phyloP scores from a whole-genome alignment of 2,113 vertebrate species.

The Sterrhoptilus dennistouni region DNA sequence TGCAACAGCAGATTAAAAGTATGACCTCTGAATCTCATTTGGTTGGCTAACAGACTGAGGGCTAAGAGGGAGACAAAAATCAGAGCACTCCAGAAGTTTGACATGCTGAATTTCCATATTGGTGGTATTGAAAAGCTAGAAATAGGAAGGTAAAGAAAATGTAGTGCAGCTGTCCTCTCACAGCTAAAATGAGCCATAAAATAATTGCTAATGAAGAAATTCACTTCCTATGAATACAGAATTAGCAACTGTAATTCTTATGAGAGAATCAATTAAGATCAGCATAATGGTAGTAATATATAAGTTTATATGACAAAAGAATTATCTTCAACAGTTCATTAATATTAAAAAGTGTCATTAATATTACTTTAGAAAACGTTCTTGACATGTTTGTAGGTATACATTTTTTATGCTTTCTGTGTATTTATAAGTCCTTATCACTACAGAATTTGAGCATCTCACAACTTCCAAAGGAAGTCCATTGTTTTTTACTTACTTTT shows the following conservation, averaged over 20 bases:
- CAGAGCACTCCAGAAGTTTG: neutral
- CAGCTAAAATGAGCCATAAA: slow-evolving; percentile 9
- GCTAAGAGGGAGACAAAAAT: neutral
- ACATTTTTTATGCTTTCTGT: neutral
- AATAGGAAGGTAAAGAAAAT: neutral
- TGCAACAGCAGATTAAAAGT: neutral
- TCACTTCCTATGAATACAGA: slow-evolving; percentile 5
- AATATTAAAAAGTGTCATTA: neutral
- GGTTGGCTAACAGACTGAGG: neutral
- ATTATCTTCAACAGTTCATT: neutral
- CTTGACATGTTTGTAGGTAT: neutral
- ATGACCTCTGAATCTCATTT: neutral
- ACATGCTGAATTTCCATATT: neutral
- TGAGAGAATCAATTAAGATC: neutral
- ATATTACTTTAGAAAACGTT: neutral
- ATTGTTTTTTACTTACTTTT: neutral
- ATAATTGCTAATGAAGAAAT: neutral
- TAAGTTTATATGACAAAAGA: slow-evolving; percentile 2
- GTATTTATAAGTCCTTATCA: neutral
- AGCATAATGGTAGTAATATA: neutral
- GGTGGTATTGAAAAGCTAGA: neutral
- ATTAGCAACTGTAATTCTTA: slow-evolving; percentile 12
- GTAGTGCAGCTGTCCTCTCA: neutral
- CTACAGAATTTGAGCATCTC: neutral
- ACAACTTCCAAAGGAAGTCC: neutral